A percentile compares a stretch with the other conserved stretches of the same genome.
Conservation (phyloP, 2,888 invertebrate species). For the Chesias legatella region DNA sequence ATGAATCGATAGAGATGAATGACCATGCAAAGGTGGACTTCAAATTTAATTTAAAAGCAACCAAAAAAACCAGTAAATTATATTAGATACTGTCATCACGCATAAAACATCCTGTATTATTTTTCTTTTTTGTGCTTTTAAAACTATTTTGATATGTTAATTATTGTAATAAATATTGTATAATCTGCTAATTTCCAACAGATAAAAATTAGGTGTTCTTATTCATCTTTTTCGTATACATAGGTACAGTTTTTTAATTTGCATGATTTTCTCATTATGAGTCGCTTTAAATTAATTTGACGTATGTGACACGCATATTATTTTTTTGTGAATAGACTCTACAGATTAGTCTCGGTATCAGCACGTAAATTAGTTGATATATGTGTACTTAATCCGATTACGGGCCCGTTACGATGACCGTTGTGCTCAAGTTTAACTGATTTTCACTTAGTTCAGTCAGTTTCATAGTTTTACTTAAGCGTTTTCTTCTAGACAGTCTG, state of each 20-base stretch:
- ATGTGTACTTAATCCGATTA: too few relatives aligned
- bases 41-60: too few relatives aligned
- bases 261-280: conserved; percentile 23
- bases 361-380: neutral
- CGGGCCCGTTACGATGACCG: too few relatives aligned
- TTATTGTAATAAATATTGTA: conserved; percentile 6
- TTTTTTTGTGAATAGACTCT: conserved; percentile 26
- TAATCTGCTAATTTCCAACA: conserved; percentile 2
- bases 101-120: neutral
- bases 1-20: too few relatives aligned
- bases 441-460: too few relatives aligned
- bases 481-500: too few relatives aligned
- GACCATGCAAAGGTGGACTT: too few relatives aligned
- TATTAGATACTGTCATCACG: conserved; percentile 1
- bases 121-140: neutral
- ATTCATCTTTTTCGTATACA: neutral
- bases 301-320: conserved; percentile 33
- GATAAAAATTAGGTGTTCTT: conserved; percentile 4
- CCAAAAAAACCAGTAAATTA: too few relatives aligned
- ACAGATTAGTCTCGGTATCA: conserved; percentile 12
- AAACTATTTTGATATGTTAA: conserved; percentile 7
- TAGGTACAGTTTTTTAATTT: conserved; percentile 8
- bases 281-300: conserved; percentile 25
- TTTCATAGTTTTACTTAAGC: too few relatives aligned
- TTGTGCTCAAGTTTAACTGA: too few relatives aligned